Percentiles rank a stretch among this genome's conserved stretches.
Evolutionary conservation across 2,113 vertebrate species (phyloP).

Genomic region (Odocoileus virginianus): DNA sequence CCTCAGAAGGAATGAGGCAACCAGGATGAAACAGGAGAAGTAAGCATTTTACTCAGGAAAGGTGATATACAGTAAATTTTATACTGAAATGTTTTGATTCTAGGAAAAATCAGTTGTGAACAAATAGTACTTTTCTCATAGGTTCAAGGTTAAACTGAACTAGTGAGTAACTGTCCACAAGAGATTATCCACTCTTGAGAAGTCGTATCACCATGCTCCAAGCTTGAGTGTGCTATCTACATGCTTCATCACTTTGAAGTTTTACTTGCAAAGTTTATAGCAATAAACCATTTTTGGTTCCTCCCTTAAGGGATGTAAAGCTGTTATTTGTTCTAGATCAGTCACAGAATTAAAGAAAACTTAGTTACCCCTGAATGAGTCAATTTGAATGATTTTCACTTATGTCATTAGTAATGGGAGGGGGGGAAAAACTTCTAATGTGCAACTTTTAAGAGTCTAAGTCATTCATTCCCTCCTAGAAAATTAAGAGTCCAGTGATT

Average conservation of each 20-base stretch:
- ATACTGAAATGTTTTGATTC: conserved; percentile 20
- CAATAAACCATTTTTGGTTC: not conserved
- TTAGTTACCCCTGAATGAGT: conserved; percentile 15
- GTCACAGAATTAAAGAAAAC: conserved; percentile 10
- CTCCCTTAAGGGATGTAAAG: not conserved
- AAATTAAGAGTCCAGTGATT: conserved; percentile 10
- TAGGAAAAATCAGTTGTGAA: not conserved
- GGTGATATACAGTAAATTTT: not conserved
- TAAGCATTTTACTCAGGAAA: not conserved
- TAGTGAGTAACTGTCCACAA: not conserved
- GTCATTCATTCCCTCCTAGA: not conserved
- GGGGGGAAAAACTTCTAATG: not conserved
- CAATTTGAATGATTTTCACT: conserved; percentile 24
- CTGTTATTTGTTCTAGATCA: not conserved
- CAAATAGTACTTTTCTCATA: not conserved
- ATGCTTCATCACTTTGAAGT: not conserved
- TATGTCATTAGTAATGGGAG: not conserved
- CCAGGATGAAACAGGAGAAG: not conserved
- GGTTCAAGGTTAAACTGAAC: not conserved
- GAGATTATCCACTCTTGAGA: not conserved
- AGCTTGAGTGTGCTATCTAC: not conserved
- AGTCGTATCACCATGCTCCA: not conserved
- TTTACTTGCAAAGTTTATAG: not conserved
- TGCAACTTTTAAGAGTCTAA: not conserved
- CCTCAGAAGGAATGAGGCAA: not conserved